Evolutionary conservation across 2,113 vertebrate genomes (phyloP).

Genomic region (Sorex fumeus): DNA sequence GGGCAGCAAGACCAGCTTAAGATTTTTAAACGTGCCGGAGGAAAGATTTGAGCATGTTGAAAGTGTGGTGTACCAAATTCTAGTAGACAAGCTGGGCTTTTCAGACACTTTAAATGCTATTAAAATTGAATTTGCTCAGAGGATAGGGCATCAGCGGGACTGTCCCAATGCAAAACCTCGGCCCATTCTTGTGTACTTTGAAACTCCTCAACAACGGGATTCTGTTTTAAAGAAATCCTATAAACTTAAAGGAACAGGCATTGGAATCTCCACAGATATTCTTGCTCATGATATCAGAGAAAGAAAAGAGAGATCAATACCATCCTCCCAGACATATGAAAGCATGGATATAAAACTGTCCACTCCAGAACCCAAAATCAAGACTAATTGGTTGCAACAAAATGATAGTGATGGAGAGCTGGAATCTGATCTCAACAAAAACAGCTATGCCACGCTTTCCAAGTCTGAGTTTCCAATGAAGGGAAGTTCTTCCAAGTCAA

Average conservation of each 20-base stretch:
- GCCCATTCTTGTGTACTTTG: conserved; percentile 97
- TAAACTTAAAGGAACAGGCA: conserved; percentile 97
- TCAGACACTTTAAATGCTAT: conserved; percentile 92
- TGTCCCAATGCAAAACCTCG: conserved; percentile 98
- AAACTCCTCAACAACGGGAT: conserved; percentile 96
- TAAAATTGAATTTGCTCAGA: conserved; percentile 97
- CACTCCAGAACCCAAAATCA: conserved; percentile 90
- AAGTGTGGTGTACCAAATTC: conserved; percentile 93
- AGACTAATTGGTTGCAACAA: conserved; percentile 95
- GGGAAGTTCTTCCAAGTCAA: conserved; percentile 88
- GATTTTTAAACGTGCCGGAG: conserved; percentile 97
- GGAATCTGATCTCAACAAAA: conserved; percentile 93
- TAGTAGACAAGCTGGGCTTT: conserved; percentile 97
- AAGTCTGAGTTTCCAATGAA: conserved; percentile 93
- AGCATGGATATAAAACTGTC: conserved; percentile 97
- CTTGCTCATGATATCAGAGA: conserved; percentile 94
- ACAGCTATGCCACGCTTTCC: conserved; percentile 94
- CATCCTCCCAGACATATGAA: conserved; percentile 98
- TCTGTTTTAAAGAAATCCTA: conserved; percentile 98
- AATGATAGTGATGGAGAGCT: conserved; percentile 95
- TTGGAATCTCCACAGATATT: conserved; percentile 96
- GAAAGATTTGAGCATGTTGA: conserved; percentile 94
- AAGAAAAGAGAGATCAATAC: conserved; percentile 93
- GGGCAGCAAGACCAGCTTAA: conserved; percentile 94
- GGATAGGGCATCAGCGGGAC: conserved; percentile 96